Conservation (phyloP, 2,888 invertebrate genomes). For the Chirona hameri region DNA sequence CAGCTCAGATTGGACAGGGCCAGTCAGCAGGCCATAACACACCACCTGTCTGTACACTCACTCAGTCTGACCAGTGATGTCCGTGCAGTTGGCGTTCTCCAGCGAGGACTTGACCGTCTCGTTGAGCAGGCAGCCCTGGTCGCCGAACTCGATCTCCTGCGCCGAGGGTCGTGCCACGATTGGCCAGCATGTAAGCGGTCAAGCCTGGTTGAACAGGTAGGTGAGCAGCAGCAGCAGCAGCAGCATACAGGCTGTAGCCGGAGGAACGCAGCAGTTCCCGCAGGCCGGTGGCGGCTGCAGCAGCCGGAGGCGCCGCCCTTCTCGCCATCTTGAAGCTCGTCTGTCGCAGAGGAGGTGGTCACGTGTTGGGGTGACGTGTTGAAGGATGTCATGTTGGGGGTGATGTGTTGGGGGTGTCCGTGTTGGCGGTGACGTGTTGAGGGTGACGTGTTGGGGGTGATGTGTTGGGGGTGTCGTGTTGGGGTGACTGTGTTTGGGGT, state of each 20-base stretch:
- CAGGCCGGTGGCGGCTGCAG: neutral
- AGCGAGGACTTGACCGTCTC: neutral
- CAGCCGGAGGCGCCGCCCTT: neutral
- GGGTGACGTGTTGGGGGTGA: no score
- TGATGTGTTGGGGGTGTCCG: no score
- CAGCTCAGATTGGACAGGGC: neutral
- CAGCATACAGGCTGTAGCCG: slow-evolving; percentile 27
- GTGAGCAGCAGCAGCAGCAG: slow-evolving; percentile 73
- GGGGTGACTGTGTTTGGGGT: no score
- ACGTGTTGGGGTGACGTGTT: neutral
- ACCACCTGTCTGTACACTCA: slow-evolving; percentile 23
- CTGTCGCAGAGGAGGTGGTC: neutral
- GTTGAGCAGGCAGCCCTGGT: slow-evolving; percentile 77
- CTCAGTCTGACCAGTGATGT: slow-evolving; percentile 29
- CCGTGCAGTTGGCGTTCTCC: slow-evolving; percentile 30
- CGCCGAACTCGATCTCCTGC: slow-evolving; percentile 78
- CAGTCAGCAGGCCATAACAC: neutral
- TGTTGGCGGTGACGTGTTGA: no score
- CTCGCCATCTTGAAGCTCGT: neutral
- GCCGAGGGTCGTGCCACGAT: slow-evolving; percentile 78
- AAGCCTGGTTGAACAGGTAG: slow-evolving; percentile 77
- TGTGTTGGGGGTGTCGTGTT: no score
- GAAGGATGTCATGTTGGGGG: no score
- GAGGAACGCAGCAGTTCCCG: neutral
- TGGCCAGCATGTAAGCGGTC: slow-evolving; percentile 84